Evolutionary conservation across 2,113 vertebrate species (phyloP), one percentile per base, ranked within the genome.

Genomic region (Alligator sinensis): DNA sequence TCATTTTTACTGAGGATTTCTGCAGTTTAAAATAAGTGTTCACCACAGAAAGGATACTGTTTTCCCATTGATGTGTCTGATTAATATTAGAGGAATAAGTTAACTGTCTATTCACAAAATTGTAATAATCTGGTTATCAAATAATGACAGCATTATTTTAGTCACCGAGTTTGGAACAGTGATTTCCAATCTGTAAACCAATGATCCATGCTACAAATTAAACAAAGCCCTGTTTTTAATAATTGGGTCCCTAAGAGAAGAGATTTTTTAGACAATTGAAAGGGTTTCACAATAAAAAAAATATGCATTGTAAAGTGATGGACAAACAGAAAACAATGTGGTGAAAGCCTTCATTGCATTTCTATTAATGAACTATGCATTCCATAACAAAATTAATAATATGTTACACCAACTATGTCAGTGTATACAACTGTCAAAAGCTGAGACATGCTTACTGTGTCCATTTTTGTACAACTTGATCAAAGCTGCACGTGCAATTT

Each of bases 41-140:
- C 90, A 86, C 94, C 61, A 68, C 80, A 86, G 59, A 77, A 76
- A 81, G 58, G 10, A 21, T 77, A 28, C 84, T 0, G 58, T 91
- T 93, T 93, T 64, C 81, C 57, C 13, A 1, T 74, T 38, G 34
- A 30, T 74, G 21, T 72, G 70, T 57, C 11, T 70, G 28, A 78
- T 77, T 9, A 91, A 74, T 24, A 54, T 80, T 38, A 18, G 34
- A 47, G 14, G 60, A 27, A 77, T 55, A 70, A 58, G 85, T 59
- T 66, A 82, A 12, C 57, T 79, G 90, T 96, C 91, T 95, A 87
- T 97, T 91, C 91, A 93, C 91, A 96, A 95, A 94, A 91, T 5
- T 62, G 12, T 18, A 93, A 63, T 90, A 55, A 80, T 72, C 30
- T 85, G 68, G 38, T 59, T 60, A 77, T 38, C 22, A 63, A 80